Evolutionary conservation across 2,797 vertebrate species (phyloP).

Genomic region (Semaprochilodus insignis): DNA sequence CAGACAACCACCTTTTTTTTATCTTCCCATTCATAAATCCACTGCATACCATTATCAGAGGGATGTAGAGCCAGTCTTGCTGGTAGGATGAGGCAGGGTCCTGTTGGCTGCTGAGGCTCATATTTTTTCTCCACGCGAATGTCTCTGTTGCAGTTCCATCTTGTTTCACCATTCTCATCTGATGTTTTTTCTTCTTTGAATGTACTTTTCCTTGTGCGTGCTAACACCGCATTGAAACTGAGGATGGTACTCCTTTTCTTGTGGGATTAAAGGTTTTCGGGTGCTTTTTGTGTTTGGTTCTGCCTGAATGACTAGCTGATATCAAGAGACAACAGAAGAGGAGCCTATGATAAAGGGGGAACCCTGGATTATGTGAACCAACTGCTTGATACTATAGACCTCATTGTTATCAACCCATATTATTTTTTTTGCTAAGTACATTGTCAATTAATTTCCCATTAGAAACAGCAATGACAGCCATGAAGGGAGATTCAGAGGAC

Average conservation of each 20-base stretch:
- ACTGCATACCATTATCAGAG: slow-evolving; percentile 79
- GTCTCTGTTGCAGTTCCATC: slow-evolving; percentile 74
- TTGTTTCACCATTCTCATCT: slow-evolving; percentile 42
- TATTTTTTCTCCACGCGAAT: slow-evolving; percentile 73
- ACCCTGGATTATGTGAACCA: slow-evolving; percentile 69
- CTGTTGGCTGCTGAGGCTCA: slow-evolving; percentile 80
- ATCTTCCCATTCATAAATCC: slow-evolving; percentile 84
- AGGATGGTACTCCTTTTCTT: slow-evolving; percentile 66
- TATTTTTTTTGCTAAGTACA: slow-evolving; percentile 61
- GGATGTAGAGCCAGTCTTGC: slow-evolving; percentile 81
- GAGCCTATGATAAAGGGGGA: slow-evolving; percentile 63
- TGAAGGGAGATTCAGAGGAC: slow-evolving; percentile 85
- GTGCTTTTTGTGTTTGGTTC: slow-evolving; percentile 76
- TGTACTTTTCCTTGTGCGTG: slow-evolving; percentile 66
- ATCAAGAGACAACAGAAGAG: slow-evolving; percentile 70
- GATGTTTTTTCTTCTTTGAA: slow-evolving; percentile 48
- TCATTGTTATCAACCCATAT: slow-evolving; percentile 66
- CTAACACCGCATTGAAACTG: slow-evolving; percentile 70
- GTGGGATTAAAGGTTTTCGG: slow-evolving; percentile 77
- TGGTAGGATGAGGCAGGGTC: slow-evolving; percentile 80
- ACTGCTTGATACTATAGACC: slow-evolving; percentile 71
- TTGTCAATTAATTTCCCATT: slow-evolving; percentile 66
- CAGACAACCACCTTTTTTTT: slow-evolving; percentile 75
- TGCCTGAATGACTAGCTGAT: slow-evolving; percentile 77
- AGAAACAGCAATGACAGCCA: slow-evolving; percentile 71